Percentiles rank a stretch among this genome's conserved stretches.
phyloP scores from a whole-genome alignment of 2,888 invertebrate genomes.

The Caenorhabditis parvicauda region DNA sequence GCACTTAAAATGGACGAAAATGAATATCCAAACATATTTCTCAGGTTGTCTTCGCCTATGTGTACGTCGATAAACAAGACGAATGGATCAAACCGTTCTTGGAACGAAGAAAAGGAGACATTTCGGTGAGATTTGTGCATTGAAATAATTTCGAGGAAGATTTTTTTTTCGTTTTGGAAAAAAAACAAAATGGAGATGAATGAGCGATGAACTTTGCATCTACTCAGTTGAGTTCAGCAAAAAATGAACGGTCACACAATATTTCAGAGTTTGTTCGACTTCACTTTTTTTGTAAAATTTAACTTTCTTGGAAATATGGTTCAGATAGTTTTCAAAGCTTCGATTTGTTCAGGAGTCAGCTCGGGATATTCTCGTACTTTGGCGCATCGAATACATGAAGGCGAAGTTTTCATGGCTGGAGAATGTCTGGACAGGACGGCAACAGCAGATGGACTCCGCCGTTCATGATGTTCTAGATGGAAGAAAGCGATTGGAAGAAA shows the following conservation, averaged over 20 bases:
- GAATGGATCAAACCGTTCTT: conserved; percentile 52
- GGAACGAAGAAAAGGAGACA: conserved; percentile 25
- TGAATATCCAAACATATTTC: too few species aligned
- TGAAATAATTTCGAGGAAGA: too few species aligned
- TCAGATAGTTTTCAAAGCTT: background rate
- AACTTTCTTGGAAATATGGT: background rate
- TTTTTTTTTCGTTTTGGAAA: too few species aligned
- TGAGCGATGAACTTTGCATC: too few species aligned
- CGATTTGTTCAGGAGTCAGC: conserved; percentile 5
- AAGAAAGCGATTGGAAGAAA: conserved; percentile 31
- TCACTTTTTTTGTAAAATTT: background rate
- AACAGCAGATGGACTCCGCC: conserved; percentile 29
- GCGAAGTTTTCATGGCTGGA: conserved; percentile 53
- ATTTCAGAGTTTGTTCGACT: background rate
- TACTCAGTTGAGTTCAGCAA: too few species aligned
- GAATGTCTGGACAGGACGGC: conserved; percentile 38
- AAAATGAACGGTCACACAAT: conserved; percentile 1
- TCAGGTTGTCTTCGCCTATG: conserved; percentile 39
- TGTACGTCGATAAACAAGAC: conserved; percentile 46
- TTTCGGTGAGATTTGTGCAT: conserved; percentile 7
- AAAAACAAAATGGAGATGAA: too few species aligned
- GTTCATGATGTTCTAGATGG: conserved; percentile 33
- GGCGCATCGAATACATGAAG: conserved; percentile 53
- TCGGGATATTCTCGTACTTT: conserved; percentile 52
- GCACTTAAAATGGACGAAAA: too few species aligned